Evolutionary conservation across 2,797 vertebrate species (phyloP).

Genomic region (Sparus aurata): DNA sequence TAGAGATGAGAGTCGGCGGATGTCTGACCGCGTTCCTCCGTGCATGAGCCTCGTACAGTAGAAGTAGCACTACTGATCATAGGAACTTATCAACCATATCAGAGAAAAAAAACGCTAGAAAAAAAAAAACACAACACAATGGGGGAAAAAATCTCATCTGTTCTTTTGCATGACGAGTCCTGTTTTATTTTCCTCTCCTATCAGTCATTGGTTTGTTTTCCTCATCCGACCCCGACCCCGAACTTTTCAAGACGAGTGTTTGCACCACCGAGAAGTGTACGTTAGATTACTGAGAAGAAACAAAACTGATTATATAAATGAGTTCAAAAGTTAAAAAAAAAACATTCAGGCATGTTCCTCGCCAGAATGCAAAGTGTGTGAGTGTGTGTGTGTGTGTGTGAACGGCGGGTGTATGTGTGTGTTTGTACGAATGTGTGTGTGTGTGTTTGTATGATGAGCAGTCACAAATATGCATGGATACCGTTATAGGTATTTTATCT

Average conservation of each 20-base stretch:
- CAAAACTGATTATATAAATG: constrained; percentile 47
- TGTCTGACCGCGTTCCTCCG: constrained; percentile 45
- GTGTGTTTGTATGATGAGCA: constrained; percentile 70
- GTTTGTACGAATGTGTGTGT: constrained; percentile 35
- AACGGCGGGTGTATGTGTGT: not conserved
- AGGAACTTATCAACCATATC: constrained; percentile 59
- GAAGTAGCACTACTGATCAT: constrained; percentile 77
- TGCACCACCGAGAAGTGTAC: constrained; percentile 69
- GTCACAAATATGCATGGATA: constrained; percentile 90
- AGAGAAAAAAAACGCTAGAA: constrained; percentile 32
- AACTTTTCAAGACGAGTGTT: constrained; percentile 60
- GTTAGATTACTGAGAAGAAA: constrained; percentile 52
- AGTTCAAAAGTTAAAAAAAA: constrained; percentile 33
- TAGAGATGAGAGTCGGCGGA: constrained; percentile 36
- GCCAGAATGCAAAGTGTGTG: constrained; percentile 67
- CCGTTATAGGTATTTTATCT: constrained; percentile 87
- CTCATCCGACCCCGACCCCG: constrained; percentile 27
- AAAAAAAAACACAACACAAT: constrained; percentile 41
- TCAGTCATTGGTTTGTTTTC: constrained; percentile 62
- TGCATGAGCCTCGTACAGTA: constrained; percentile 87
- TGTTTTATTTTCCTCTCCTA: constrained; percentile 49
- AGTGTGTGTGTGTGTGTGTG: constrained; percentile 33
- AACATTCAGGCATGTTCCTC: constrained; percentile 85
- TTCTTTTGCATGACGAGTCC: constrained; percentile 83
- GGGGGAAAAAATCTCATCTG: constrained; percentile 40